These are phyloP conservation scores for Urocitellus parryii DNA, from an alignment of 2,113 vertebrate genomes.

Conservation along the genomic window DNA sequence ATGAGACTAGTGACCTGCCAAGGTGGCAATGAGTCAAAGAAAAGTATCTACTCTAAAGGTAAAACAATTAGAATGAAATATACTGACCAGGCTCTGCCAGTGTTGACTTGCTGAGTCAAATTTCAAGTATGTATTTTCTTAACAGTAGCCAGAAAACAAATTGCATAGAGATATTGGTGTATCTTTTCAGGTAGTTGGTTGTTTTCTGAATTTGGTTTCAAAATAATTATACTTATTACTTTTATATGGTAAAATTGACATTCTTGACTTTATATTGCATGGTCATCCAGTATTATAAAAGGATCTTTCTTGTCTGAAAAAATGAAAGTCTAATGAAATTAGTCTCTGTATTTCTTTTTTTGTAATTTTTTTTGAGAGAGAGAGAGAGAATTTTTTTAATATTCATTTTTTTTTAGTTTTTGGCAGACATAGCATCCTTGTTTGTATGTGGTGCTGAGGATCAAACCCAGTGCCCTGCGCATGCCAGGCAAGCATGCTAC, in stretches of 20 bases:
- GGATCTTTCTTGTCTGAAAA: neutral
- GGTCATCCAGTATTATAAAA: neutral
- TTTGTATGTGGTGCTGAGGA: no score
- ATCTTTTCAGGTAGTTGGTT: neutral
- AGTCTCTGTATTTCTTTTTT: neutral
- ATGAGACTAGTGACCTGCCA: conserved; percentile 69
- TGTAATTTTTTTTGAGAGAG: no score
- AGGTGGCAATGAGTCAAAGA: conserved; percentile 63
- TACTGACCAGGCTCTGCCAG: neutral
- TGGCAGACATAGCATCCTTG: no score
- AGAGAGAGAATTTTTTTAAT: no score
- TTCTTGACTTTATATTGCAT: neutral
- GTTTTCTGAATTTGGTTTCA: neutral
- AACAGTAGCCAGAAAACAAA: conserved; percentile 6
- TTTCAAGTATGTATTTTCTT: neutral
- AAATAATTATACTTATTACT: conserved; percentile 19
- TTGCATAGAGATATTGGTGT: neutral
- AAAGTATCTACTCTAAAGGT: conserved; percentile 22
- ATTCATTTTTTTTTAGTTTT: no score
- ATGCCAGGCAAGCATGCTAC: no score
- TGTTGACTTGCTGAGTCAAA: conserved; percentile 74
- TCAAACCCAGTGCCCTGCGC: no score
- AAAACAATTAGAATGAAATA: conserved; percentile 73
- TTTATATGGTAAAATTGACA: neutral
- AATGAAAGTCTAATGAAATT: neutral